Percentiles rank a stretch among this genome's conserved stretches.
Conservation (phyloP, 35 echinoderm and acorn worm species). For the Strongylocentrotus purpuratus region DNA sequence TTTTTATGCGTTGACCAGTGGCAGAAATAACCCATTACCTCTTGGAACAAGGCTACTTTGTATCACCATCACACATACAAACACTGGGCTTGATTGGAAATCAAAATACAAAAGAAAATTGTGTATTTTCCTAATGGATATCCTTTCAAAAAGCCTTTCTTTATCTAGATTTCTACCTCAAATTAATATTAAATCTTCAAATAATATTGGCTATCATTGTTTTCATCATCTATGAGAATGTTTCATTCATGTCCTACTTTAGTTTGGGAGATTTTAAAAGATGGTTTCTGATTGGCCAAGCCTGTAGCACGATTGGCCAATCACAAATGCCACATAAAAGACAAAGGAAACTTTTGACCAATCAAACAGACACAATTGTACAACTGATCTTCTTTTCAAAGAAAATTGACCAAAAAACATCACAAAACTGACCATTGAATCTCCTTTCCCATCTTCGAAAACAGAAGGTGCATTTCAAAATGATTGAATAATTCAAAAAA, state of each 20-base stretch:
- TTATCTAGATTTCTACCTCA: too few relatives aligned
- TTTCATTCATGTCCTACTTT: neutral
- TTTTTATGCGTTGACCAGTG: too few relatives aligned
- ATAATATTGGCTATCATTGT: neutral
- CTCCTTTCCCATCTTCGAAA: neutral
- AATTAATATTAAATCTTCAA: neutral
- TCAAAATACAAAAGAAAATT: too few relatives aligned
- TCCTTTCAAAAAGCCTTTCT: too few relatives aligned
- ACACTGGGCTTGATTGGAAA: too few relatives aligned
- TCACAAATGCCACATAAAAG: neutral
- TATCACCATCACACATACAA: too few relatives aligned
- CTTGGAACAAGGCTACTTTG: too few relatives aligned
- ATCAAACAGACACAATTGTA: neutral
- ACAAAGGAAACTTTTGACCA: neutral
- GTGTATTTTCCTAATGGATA: too few relatives aligned
- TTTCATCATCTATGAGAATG: neutral
- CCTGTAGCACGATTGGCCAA: neutral
- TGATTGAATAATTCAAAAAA: neutral
- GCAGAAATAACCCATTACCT: too few relatives aligned
- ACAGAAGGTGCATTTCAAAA: neutral
- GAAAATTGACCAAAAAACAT: neutral
- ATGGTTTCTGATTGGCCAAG: neutral
- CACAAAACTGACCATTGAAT: neutral
- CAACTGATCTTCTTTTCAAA: neutral
- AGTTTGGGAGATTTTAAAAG: neutral